Conservation (phyloP, 2,797 vertebrate genomes). For the Melanotaenia pygmaea region DNA sequence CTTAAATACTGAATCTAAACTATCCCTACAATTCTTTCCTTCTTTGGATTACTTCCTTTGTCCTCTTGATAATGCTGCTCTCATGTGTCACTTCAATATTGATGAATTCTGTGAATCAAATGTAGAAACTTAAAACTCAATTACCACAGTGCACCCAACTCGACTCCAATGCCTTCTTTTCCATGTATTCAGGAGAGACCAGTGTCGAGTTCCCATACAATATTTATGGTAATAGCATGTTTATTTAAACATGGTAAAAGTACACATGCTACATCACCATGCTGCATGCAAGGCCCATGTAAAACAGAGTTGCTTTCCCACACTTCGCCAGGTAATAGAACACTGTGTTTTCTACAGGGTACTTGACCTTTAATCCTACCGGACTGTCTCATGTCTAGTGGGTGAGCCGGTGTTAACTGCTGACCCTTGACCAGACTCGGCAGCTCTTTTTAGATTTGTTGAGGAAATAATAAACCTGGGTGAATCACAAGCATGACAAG, state of each 20-base stretch:
- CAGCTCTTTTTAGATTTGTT: background rate
- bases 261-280: background rate
- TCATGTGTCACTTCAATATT: conserved; percentile 66
- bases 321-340: conserved; percentile 21
- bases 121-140: conserved; percentile 44
- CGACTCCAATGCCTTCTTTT: conserved; percentile 7
- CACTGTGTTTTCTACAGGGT: conserved; percentile 20
- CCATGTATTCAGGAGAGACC: background rate
- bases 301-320: conserved; percentile 24
- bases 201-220: background rate
- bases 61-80: conserved; percentile 13
- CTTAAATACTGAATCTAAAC: no score
- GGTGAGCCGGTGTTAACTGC: conserved; percentile 32
- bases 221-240: background rate
- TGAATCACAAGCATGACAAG: conserved; percentile 22
- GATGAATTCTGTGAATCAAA: conserved; percentile 26
- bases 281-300: background rate
- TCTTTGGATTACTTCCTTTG: background rate
- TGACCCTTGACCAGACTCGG: conserved; percentile 28
- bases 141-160: conserved; percentile 19
- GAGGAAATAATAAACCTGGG: conserved; percentile 17
- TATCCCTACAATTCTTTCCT: background rate
- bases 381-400: conserved; percentile 24
- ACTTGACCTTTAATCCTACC: conserved; percentile 39
- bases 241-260: background rate